phyloP scores from a whole-genome alignment of 2,888 invertebrate genomes.

The Nymphalis urticae region DNA sequence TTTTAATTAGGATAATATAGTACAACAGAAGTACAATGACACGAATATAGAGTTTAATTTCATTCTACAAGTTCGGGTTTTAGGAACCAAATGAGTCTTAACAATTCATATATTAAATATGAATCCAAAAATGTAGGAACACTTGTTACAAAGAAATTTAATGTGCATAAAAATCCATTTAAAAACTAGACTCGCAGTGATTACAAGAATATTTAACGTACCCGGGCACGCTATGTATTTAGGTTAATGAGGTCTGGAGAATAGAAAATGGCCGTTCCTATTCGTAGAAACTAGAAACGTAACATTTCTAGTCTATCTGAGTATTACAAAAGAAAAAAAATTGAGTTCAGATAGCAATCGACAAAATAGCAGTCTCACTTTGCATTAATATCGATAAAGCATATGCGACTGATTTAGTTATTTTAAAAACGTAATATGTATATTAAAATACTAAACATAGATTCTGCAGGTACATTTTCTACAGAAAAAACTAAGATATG shows the following conservation, averaged over 20 bases:
- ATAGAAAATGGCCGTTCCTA: constrained; percentile 29
- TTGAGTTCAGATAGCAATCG: constrained; percentile 4
- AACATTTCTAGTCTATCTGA: constrained; percentile 20
- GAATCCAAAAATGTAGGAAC: constrained; percentile 10
- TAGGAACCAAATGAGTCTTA: not conserved
- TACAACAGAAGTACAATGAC: too few relatives aligned
- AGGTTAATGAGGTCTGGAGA: constrained; percentile 49
- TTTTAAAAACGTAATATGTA: too few relatives aligned
- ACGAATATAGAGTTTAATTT: too few relatives aligned
- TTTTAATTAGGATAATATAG: too few relatives aligned
- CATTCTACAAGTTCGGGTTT: too few relatives aligned
- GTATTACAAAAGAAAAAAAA: constrained; percentile 37
- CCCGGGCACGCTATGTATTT: constrained; percentile 42
- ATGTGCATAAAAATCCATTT: constrained; percentile 23
- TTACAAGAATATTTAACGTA: constrained; percentile 35
- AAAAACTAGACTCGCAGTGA: constrained; percentile 20
- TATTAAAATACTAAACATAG: too few relatives aligned
- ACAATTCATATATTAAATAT: not conserved
- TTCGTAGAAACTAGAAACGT: constrained; percentile 10
- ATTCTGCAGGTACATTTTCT: too few relatives aligned
- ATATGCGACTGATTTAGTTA: too few relatives aligned
- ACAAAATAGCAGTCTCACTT: too few relatives aligned
- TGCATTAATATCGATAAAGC: too few relatives aligned
- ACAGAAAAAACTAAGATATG: too few relatives aligned
- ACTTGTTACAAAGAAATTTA: constrained; percentile 10